Evolutionary conservation across 2,113 vertebrate species (phyloP), one percentile per base, ranked within the genome.

Genomic region (Chlorodrepanis virens): DNA sequence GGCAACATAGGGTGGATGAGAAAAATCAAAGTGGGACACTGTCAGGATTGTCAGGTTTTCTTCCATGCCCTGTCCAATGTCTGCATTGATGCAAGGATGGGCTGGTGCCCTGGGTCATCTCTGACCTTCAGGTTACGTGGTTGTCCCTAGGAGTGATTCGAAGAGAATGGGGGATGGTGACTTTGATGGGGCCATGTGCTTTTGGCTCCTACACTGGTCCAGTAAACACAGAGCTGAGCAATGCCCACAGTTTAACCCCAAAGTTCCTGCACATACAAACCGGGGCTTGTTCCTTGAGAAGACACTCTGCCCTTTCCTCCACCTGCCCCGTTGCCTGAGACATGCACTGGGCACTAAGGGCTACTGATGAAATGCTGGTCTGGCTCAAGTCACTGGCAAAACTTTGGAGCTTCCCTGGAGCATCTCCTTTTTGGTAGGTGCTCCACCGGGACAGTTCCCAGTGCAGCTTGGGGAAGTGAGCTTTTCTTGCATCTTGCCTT

Each of bases 111-210:
- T 45, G 40, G 52, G 22, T 61, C 25, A 10, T 21, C 63, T 50
- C 35, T 69, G 65, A 40, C 35, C 18, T 57, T 27, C 2, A 4
- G 18, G 11, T 67, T 65, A 33, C 0, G 0, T 11, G 7, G 35
- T 14, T 52, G n/a, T 52, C 45, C 40, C 59, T 63, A 16, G 57
- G 2, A 5, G 40, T 33, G 42, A 20, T 83, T 63, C n/a, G 52
- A 37, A 53, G 61, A 75, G 53, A 35, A 40, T 0, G 4, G 12
- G 27, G 12, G 21, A 35, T 1, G 4, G 12, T 0, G 7, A 52
- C 14, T 6, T 1, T 47, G 56, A 12, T 2, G 0, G 25, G 9
- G 16, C 5, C 0, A 0, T 1, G 2, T 35, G 59, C 27, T 67
- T 79, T 71, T 64, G 53, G 18, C 29, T 87, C 19, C 40, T 47